These are phyloP conservation scores for Taeniopygia guttata DNA, from an alignment of 2,797 vertebrate species.

Conservation along the genomic window DNA sequence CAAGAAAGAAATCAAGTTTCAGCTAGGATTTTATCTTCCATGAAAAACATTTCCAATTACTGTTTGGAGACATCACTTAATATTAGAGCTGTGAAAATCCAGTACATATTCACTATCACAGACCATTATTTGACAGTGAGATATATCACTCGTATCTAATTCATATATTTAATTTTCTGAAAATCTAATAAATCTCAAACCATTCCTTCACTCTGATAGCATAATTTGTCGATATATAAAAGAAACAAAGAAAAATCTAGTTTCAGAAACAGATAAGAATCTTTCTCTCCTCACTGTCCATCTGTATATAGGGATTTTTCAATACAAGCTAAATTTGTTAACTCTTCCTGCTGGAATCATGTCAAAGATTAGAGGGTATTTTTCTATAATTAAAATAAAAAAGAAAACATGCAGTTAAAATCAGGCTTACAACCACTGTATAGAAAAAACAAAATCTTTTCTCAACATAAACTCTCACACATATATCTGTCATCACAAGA, in stretches of 20 bases:
- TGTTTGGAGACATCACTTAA: slow-evolving; percentile 25
- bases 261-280: neutral
- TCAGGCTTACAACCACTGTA: neutral
- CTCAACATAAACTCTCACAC: neutral
- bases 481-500: neutral
- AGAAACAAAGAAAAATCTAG: neutral
- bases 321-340: neutral
- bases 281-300: neutral
- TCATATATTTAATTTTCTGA: slow-evolving; percentile 10
- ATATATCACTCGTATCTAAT: neutral
- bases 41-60: slow-evolving; percentile 21
- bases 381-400: neutral
- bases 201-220: neutral
- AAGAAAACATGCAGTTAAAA: neutral
- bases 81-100: slow-evolving; percentile 29
- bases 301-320: neutral
- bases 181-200: slow-evolving; percentile 20
- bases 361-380: neutral
- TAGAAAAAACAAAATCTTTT: neutral
- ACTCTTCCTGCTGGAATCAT: neutral
- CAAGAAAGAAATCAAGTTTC: slow-evolving; percentile 7
- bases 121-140: neutral
- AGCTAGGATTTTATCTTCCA: slow-evolving; percentile 41
- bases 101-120: slow-evolving; percentile 12
- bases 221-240: neutral